Conservation (phyloP, 2,888 invertebrate genomes). For the Hermaeophaga mercurialis region DNA sequence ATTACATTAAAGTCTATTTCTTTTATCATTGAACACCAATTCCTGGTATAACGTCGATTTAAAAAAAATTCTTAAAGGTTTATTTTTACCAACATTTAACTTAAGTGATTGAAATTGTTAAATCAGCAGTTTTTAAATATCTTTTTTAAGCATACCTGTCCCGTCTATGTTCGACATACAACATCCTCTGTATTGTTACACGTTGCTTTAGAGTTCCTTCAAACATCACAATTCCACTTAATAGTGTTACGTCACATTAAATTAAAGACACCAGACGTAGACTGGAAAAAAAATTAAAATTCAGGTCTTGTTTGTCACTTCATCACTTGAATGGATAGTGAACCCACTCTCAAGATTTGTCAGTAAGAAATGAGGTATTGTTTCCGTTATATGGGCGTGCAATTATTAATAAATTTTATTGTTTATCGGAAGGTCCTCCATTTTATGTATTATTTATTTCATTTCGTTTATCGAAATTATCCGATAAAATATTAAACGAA, state of each 20-base stretch:
- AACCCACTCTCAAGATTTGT: slow-evolving; percentile 4
- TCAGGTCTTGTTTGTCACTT: slow-evolving; percentile 9
- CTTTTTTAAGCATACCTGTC: too few species aligned
- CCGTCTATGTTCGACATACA: too few species aligned
- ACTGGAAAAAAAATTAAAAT: neutral
- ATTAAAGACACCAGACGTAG: neutral
- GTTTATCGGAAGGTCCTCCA: slow-evolving; percentile 6
- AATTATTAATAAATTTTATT: slow-evolving; percentile 20
- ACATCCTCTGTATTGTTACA: too few species aligned
- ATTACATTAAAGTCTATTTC: too few species aligned
- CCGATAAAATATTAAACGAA: neutral
- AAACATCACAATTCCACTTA: too few species aligned
- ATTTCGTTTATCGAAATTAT: slow-evolving; percentile 8
- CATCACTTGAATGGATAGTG: neutral
- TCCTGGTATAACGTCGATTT: too few species aligned
- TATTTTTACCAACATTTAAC: too few species aligned
- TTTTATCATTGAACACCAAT: too few species aligned
- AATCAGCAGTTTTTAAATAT: too few species aligned
- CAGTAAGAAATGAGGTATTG: slow-evolving; percentile 23
- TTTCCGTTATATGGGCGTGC: slow-evolving; percentile 22
- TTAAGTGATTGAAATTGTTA: too few species aligned
- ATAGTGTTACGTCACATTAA: neutral
- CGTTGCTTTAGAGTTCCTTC: too few species aligned
- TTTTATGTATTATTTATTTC: slow-evolving; percentile 10
- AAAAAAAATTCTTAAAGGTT: too few species aligned